Percentiles rank a stretch among this genome's conserved stretches.
Evolutionary conservation across 2,113 vertebrate species (phyloP).

Genomic region (Pituophis catenifer): DNA sequence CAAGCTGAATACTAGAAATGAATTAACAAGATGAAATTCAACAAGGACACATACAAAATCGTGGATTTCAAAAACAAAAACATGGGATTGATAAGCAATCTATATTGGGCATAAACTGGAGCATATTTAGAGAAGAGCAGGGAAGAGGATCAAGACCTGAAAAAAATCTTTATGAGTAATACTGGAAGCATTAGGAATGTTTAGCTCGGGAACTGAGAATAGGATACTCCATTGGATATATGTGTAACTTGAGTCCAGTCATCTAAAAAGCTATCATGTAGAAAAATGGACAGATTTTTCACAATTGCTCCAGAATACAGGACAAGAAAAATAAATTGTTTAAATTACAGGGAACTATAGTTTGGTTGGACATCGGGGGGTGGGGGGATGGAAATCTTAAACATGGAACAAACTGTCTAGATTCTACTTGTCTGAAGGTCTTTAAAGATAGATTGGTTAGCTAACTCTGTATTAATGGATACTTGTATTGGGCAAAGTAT

Average conservation of each 20-base stretch:
- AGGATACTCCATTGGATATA: background rate
- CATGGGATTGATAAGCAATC: background rate
- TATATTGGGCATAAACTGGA: background rate
- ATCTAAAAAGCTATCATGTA: background rate
- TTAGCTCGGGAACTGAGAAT: background rate
- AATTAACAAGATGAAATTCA: background rate
- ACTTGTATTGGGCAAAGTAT: background rate
- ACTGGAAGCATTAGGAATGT: background rate
- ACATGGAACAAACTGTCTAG: background rate
- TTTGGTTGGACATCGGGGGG: background rate
- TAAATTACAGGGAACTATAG: background rate
- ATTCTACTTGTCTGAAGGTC: background rate
- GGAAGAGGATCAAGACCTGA: background rate
- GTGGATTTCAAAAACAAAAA: background rate
- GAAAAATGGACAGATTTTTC: background rate
- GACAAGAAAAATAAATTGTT: background rate
- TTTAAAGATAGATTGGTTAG: background rate
- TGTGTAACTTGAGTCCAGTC: background rate
- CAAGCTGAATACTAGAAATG: background rate
- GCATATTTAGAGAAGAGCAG: background rate
- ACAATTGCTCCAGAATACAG: background rate
- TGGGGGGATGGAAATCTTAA: background rate
- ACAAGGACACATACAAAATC: background rate
- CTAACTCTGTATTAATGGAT: background rate
- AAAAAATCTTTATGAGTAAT: background rate